Evolutionary conservation across 2,113 vertebrate genomes (phyloP).

Genomic region (Catharus minimus): DNA sequence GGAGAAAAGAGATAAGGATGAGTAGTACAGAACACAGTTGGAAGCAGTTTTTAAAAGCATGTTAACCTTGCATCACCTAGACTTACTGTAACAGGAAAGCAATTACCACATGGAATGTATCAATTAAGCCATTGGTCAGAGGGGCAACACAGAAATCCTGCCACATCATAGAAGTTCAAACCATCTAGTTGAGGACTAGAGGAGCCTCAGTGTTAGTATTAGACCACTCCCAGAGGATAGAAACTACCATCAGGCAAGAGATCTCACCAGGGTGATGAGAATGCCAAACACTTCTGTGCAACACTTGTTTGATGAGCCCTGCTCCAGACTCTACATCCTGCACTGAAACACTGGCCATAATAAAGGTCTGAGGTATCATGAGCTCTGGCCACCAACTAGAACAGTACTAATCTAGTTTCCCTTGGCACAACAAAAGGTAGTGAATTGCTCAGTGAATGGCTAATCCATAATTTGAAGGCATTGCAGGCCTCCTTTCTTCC

Average conservation of each 20-base stretch:
- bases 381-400: neutral
- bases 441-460: neutral
- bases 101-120: neutral
- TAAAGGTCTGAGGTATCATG: neutral
- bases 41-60: conserved; percentile 30
- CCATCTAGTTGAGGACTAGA: neutral
- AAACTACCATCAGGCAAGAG: neutral
- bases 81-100: neutral
- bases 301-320: neutral
- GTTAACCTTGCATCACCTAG: neutral
- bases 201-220: neutral
- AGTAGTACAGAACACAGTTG: conserved; percentile 73
- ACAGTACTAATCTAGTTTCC: neutral
- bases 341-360: neutral
- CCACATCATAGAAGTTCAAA: neutral
- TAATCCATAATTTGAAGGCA: neutral
- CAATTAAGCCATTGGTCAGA: neutral
- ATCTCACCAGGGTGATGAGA: neutral
- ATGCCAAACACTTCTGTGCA: neutral
- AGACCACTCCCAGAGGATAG: neutral
- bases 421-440: neutral
- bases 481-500: neutral
- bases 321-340: neutral
- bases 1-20: conserved; percentile 87
- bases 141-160: neutral